Conservation (phyloP, 2,797 vertebrate genomes). For the Scleropages formosus region DNA sequence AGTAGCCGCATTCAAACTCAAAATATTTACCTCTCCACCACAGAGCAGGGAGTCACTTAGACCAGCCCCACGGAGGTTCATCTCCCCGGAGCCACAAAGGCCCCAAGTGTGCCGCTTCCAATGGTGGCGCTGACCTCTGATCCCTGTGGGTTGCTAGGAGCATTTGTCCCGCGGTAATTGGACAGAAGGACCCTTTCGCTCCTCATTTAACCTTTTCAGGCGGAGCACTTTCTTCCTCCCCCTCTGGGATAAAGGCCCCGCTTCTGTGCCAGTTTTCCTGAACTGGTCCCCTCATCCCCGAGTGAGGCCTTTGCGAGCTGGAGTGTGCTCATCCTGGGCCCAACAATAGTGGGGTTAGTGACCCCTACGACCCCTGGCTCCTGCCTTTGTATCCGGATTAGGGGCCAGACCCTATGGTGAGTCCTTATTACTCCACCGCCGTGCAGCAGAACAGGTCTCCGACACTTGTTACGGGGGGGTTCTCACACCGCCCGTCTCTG, state of each 20-base stretch:
- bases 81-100: conserved; percentile 46
- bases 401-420: conserved; percentile 11
- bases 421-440: conserved; percentile 30
- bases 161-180: conserved; percentile 50
- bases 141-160: conserved; percentile 40
- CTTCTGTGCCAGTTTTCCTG: conserved; percentile 75
- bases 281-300: conserved; percentile 28
- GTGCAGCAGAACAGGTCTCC: conserved; percentile 17
- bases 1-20: conserved; percentile 62
- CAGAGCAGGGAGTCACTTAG: conserved; percentile 67
- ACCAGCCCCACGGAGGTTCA: conserved; percentile 46
- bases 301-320: conserved; percentile 33
- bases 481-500: conserved; percentile 3
- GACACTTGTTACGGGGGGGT: neutral
- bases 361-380: conserved; percentile 40
- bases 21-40: conserved; percentile 71
- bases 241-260: conserved; percentile 38
- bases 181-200: conserved; percentile 49
- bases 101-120: conserved; percentile 35
- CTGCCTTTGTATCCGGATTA: conserved; percentile 28
- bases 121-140: conserved; percentile 37
- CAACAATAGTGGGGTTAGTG: conserved; percentile 48
- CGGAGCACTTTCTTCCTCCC: conserved; percentile 35
- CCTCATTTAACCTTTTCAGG: conserved; percentile 42
- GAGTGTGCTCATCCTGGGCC: conserved; percentile 36